Evolutionary conservation across 2,888 invertebrate species (phyloP).

Genomic region (Elgonia sp.): DNA sequence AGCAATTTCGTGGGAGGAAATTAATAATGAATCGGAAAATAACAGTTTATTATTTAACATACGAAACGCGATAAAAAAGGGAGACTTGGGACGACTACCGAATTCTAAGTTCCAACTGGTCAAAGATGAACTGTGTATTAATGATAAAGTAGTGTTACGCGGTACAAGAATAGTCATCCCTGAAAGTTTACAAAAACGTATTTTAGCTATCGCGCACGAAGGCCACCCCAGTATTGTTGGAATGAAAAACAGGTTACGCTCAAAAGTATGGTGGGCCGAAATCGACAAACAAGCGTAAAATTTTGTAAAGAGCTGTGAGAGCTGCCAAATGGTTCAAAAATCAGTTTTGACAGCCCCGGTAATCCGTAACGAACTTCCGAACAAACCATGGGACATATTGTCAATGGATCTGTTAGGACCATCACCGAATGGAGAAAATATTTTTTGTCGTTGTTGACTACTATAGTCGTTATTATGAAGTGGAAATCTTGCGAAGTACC

Average conservation of each 20-base stretch:
- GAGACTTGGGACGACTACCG: neutral
- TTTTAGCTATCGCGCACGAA: slow-evolving; percentile 78
- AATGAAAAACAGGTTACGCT: slow-evolving; percentile 75
- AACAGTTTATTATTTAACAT: neutral
- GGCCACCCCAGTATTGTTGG: slow-evolving; percentile 81
- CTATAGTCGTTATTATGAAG: slow-evolving; percentile 74
- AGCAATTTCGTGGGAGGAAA: neutral
- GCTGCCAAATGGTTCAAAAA: slow-evolving; percentile 74
- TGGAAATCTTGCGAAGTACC: slow-evolving; percentile 63
- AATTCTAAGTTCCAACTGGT: slow-evolving; percentile 17
- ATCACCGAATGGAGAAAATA: slow-evolving; percentile 56
- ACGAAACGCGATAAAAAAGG: slow-evolving; percentile 1
- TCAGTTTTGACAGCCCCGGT: slow-evolving; percentile 71
- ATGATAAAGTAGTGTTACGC: neutral
- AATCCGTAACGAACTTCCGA: slow-evolving; percentile 60
- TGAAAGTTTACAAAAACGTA: neutral
- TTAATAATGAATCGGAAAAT: neutral
- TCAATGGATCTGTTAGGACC: slow-evolving; percentile 76
- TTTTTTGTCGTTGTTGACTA: slow-evolving; percentile 65
- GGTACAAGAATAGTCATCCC: neutral
- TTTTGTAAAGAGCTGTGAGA: slow-evolving; percentile 68
- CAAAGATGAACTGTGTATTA: slow-evolving; percentile 16
- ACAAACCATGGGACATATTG: slow-evolving; percentile 65
- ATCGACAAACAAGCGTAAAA: slow-evolving; percentile 77
- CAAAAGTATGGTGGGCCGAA: slow-evolving; percentile 78